Evolutionary conservation across 2,797 vertebrate species (phyloP).

Genomic region (Leptoclinus maculatus): DNA sequence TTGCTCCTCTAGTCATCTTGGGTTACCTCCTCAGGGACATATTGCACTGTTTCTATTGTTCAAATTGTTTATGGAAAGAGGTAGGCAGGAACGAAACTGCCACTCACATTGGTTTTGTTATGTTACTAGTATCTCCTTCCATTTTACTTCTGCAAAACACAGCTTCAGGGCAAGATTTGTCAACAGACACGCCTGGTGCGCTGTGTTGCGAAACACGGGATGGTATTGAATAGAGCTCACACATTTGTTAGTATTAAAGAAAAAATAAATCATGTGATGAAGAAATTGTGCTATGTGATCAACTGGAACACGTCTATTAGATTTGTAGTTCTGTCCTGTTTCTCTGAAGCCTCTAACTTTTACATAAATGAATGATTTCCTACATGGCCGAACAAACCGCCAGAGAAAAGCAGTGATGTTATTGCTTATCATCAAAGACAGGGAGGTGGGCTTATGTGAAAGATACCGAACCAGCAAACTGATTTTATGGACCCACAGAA

Average conservation of each 20-base stretch:
- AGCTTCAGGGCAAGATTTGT: constrained; percentile 41
- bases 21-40: constrained; percentile 71
- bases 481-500: background rate
- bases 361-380: background rate
- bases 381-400: background rate
- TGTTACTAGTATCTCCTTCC: constrained; percentile 73
- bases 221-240: background rate
- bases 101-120: constrained; percentile 71
- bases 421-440: background rate
- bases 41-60: constrained; percentile 67
- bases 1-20: constrained; percentile 50
- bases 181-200: constrained; percentile 32
- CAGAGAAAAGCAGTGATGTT: background rate
- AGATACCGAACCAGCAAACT: background rate
- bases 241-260: background rate
- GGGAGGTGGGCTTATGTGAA: background rate
- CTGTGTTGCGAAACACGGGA: background rate
- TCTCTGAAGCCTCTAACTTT: background rate
- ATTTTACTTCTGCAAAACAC: constrained; percentile 34
- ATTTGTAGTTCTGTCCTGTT: background rate
- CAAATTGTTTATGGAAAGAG: constrained; percentile 66
- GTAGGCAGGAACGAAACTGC: constrained; percentile 80
- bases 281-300: background rate
- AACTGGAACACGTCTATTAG: background rate
- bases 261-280: background rate